Evolutionary conservation across 2,888 invertebrate genomes (phyloP).

Genomic region (Tenthredo amoena): DNA sequence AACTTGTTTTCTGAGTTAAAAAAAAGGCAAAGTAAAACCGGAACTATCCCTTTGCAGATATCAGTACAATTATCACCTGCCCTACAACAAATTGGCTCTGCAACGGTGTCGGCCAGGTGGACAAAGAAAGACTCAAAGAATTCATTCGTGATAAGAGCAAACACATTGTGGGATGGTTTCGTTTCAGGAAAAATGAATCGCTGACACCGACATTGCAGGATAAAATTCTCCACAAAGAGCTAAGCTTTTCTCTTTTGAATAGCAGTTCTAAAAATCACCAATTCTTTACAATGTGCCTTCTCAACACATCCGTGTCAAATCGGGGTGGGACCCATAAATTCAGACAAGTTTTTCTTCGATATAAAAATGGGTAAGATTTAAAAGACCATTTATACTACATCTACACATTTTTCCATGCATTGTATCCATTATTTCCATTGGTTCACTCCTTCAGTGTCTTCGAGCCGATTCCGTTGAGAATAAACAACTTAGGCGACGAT

Average conservation of each 20-base stretch:
- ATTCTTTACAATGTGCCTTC: constrained; percentile 83
- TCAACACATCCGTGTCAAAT: constrained; percentile 80
- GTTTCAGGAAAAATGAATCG: constrained; percentile 80
- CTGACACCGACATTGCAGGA: constrained; percentile 83
- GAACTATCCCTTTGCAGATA: constrained; percentile 71
- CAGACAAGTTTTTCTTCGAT: constrained; percentile 83
- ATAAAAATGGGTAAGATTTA: constrained; percentile 78
- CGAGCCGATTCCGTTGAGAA: constrained; percentile 72
- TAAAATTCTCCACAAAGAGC: constrained; percentile 82
- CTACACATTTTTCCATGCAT: not conserved
- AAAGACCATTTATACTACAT: not conserved
- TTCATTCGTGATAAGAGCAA: constrained; percentile 80
- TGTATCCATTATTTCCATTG: not conserved
- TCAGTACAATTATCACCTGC: constrained; percentile 82
- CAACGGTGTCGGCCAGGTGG: constrained; percentile 81
- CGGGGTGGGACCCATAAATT: constrained; percentile 82
- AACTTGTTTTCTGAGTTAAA: not conserved
- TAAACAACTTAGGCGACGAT: constrained; percentile 75
- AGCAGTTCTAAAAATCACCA: constrained; percentile 79
- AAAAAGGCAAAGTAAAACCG: constrained; percentile 8
- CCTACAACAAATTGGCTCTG: constrained; percentile 82
- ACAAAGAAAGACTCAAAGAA: constrained; percentile 79
- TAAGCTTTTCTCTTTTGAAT: constrained; percentile 80
- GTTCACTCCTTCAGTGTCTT: constrained; percentile 63
- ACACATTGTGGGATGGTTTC: constrained; percentile 86